phyloP scores from a whole-genome alignment of 2,113 vertebrate genomes.

The Rutilus rutilus region DNA sequence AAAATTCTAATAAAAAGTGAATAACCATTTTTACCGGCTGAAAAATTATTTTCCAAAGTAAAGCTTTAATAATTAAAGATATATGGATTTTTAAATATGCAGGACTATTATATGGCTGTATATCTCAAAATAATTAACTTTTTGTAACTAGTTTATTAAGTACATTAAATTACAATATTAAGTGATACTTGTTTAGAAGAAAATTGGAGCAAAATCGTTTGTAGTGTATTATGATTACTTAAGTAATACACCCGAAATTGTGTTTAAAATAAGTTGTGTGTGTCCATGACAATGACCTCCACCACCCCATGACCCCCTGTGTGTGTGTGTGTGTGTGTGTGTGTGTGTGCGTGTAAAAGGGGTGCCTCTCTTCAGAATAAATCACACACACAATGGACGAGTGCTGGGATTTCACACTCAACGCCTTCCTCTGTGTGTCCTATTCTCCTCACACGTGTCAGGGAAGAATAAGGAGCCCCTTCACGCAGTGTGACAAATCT shows the following conservation, averaged over 20 bases:
- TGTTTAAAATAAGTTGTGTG: constrained; percentile 2
- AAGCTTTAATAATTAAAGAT: neutral
- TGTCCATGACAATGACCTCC: constrained; percentile 30
- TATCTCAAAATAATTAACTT: neutral
- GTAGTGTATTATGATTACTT: too few relatives aligned
- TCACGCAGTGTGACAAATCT: constrained; percentile 75
- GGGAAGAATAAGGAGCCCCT: constrained; percentile 44
- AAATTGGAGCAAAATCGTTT: too few relatives aligned
- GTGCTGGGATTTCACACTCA: constrained; percentile 77
- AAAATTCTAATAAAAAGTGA: neutral
- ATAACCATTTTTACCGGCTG: neutral
- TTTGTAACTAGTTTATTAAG: neutral
- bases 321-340: constrained; percentile 13
- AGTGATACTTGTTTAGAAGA: too few relatives aligned
- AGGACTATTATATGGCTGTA: neutral
- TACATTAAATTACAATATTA: too few relatives aligned
- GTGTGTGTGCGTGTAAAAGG: constrained; percentile 3
- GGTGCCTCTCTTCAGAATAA: constrained; percentile 64
- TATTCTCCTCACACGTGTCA: constrained; percentile 76
- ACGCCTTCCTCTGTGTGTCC: constrained; percentile 67
- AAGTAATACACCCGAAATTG: neutral
- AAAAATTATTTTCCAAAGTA: neutral
- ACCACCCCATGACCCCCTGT: neutral
- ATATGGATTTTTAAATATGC: too few relatives aligned
- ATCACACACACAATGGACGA: constrained; percentile 74